These are phyloP conservation scores for Dendrocincla fuliginosa DNA, from an alignment of 2,797 vertebrate species.

Conservation along the genomic window DNA sequence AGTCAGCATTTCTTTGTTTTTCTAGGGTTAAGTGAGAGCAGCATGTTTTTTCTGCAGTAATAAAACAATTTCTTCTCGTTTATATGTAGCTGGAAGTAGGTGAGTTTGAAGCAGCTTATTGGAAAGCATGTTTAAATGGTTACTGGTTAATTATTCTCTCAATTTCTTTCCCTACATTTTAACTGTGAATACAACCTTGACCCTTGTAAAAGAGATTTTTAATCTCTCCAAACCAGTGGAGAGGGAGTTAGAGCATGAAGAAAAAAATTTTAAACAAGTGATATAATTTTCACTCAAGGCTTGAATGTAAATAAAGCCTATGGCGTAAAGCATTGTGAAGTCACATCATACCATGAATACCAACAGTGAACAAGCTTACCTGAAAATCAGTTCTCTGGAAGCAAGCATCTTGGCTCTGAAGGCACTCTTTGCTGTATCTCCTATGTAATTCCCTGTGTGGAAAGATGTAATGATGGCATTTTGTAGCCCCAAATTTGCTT, in stretches of 20 bases:
- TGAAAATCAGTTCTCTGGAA: neutral
- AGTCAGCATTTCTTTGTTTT: neutral
- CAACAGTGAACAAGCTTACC: neutral
- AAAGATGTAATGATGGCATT: neutral
- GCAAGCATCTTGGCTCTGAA: neutral
- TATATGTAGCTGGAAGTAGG: neutral
- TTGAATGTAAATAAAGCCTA: neutral
- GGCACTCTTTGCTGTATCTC: neutral
- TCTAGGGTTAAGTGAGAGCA: constrained; percentile 10
- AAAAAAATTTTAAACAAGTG: neutral
- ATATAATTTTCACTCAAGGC: neutral
- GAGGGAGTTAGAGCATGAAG: neutral
- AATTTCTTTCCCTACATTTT: neutral
- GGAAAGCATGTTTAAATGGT: constrained; percentile 36
- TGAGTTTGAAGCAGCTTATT: constrained; percentile 28
- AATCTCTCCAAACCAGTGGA: neutral
- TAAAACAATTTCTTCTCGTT: constrained; percentile 38
- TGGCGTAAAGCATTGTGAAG: neutral
- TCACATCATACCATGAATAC: neutral
- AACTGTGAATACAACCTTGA: constrained; percentile 51
- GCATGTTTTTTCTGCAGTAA: neutral
- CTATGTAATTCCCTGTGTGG: neutral
- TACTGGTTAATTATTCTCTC: constrained; percentile 63
- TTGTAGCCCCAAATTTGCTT: neutral
- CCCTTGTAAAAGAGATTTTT: constrained; percentile 14